Conservation (phyloP, 2,113 vertebrate species). For the Orycteropus afer region DNA sequence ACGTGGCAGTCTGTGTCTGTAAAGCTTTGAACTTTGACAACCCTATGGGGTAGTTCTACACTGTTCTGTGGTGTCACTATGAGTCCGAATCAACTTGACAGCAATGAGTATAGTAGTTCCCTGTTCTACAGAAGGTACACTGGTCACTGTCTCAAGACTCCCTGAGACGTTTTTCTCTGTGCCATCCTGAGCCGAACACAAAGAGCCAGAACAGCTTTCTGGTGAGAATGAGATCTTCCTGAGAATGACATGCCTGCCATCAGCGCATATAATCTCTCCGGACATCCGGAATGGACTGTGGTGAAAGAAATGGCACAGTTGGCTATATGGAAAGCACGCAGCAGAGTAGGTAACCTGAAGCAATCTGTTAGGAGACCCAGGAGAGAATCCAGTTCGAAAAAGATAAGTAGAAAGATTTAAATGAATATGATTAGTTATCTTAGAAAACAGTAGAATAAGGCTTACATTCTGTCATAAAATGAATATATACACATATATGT, state of each 20-base stretch:
- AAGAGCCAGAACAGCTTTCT: not conserved
- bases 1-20: too few relatives aligned
- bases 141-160: not conserved
- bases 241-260: slow-evolving; percentile 1
- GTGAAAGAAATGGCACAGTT: slow-evolving; percentile 70
- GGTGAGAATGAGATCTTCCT: slow-evolving; percentile 51
- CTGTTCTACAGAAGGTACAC: not conserved
- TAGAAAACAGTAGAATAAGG: not conserved
- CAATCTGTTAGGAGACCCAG: slow-evolving; percentile 25
- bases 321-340: slow-evolving; percentile 10
- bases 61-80: too few relatives aligned
- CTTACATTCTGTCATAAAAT: not conserved
- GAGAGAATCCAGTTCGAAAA: not conserved
- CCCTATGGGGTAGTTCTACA: too few relatives aligned
- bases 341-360: slow-evolving; percentile 41
- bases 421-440: not conserved
- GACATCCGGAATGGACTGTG: not conserved
- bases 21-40: too few relatives aligned
- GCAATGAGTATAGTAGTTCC: not conserved
- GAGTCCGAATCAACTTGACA: too few relatives aligned
- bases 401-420: not conserved
- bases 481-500: not conserved
- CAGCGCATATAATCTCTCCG: not conserved
- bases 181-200: slow-evolving; percentile 21
- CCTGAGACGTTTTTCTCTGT: not conserved